phyloP scores from a whole-genome alignment of 1,140 invertebrate species.

The Anthonomus grandis region DNA sequence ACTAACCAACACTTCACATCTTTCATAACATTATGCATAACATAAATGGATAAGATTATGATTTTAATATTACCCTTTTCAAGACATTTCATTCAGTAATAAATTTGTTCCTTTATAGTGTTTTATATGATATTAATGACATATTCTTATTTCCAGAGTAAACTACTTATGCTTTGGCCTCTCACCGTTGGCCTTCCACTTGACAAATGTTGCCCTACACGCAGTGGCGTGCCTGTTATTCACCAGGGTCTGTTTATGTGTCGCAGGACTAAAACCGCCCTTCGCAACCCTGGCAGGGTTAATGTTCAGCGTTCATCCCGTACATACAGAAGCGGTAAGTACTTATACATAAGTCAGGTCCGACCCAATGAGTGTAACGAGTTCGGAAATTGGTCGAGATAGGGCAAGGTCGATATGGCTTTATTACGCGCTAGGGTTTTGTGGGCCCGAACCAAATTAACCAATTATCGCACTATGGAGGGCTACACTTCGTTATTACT shows the following conservation, averaged over 20 bases:
- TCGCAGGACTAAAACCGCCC: slow-evolving; percentile 61
- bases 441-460: no score
- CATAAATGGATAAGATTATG: no score
- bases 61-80: no score
- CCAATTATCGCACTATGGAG: no score
- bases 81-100: neutral
- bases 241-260: slow-evolving; percentile 61
- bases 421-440: no score
- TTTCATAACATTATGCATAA: no score
- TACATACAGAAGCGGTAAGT: slow-evolving; percentile 86
- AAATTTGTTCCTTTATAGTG: neutral
- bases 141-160: slow-evolving; percentile 58
- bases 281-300: slow-evolving; percentile 66
- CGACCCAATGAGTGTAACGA: no score
- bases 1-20: no score
- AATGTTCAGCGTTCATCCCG: slow-evolving; percentile 84
- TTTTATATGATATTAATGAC: neutral
- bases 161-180: slow-evolving; percentile 68
- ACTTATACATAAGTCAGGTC: no score
- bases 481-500: no score
- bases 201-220: slow-evolving; percentile 71
- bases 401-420: no score
- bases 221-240: slow-evolving; percentile 67
- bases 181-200: slow-evolving; percentile 70
- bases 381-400: no score